These are phyloP conservation scores for Sericinus montela DNA, from an alignment of 2,888 invertebrate genomes.

Conservation along the genomic window DNA sequence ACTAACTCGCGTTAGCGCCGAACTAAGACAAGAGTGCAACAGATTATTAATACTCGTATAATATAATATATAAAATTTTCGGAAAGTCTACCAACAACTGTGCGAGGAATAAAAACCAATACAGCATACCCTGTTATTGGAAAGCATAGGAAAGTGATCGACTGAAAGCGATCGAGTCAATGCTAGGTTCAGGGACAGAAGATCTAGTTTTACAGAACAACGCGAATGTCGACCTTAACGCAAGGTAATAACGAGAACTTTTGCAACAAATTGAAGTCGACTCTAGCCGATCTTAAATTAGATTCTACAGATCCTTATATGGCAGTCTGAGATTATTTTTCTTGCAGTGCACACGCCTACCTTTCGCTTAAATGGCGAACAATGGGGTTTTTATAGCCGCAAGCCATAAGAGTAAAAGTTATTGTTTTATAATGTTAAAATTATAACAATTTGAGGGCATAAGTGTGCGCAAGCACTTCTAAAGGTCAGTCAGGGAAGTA, in stretches of 20 bases:
- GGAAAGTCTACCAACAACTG: slow-evolving; percentile 19
- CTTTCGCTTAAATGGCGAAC: background rate
- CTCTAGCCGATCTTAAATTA: slow-evolving; percentile 5
- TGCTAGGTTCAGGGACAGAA: background rate
- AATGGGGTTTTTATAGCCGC: background rate
- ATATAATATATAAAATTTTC: too few species aligned
- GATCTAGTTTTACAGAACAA: background rate
- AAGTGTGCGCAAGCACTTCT: too few species aligned
- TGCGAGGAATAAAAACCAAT: slow-evolving; percentile 31
- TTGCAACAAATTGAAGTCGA: background rate
- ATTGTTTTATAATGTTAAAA: background rate
- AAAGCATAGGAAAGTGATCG: slow-evolving; percentile 48
- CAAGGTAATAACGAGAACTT: background rate
- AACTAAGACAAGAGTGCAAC: too few species aligned
- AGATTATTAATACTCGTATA: too few species aligned
- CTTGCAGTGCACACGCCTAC: background rate
- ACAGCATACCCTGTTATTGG: slow-evolving; percentile 39
- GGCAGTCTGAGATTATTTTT: slow-evolving; percentile 2
- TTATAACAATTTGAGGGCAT: background rate
- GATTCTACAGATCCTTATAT: slow-evolving; percentile 8
- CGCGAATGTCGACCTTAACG: background rate
- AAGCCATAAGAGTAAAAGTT: background rate
- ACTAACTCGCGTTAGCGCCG: too few species aligned
- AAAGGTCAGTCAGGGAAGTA: too few species aligned
- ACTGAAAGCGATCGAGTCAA: slow-evolving; percentile 10